Conservation (phyloP, 2,113 vertebrate species). For the Oxyura jamaicensis region DNA sequence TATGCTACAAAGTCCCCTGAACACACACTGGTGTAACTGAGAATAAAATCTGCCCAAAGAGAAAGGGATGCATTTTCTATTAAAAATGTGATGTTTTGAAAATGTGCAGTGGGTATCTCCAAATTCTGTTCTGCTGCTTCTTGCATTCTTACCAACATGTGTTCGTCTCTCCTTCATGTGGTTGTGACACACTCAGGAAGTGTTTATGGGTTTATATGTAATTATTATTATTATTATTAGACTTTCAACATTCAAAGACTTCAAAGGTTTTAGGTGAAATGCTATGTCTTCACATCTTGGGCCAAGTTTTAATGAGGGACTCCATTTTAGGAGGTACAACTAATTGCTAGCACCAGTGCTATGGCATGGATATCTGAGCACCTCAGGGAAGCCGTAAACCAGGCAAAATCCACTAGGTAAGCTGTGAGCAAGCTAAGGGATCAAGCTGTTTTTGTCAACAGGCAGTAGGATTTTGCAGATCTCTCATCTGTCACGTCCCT, state of each 20-base stretch:
- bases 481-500: background rate
- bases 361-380: background rate
- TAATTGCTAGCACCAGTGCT: background rate
- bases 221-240: background rate
- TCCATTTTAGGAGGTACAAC: background rate
- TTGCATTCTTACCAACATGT: background rate
- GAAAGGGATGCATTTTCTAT: background rate
- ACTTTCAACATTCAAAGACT: background rate
- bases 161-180: background rate
- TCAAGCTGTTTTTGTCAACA: background rate
- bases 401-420: background rate
- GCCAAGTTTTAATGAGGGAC: background rate
- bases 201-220: background rate
- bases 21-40: rapidly evolving
- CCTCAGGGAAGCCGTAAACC: background rate
- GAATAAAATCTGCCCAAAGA: background rate
- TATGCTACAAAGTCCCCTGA: background rate
- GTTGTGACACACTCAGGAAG: background rate
- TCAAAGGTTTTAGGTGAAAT: conserved; percentile 32
- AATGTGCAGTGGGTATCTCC: background rate
- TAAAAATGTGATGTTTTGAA: background rate
- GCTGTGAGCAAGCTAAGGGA: background rate
- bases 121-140: background rate
- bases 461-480: background rate
- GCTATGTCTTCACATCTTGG: background rate